Evolutionary conservation across 2,888 invertebrate species (phyloP), one percentile per base, ranked within the genome.

Genomic region (Athetis lepigone): DNA sequence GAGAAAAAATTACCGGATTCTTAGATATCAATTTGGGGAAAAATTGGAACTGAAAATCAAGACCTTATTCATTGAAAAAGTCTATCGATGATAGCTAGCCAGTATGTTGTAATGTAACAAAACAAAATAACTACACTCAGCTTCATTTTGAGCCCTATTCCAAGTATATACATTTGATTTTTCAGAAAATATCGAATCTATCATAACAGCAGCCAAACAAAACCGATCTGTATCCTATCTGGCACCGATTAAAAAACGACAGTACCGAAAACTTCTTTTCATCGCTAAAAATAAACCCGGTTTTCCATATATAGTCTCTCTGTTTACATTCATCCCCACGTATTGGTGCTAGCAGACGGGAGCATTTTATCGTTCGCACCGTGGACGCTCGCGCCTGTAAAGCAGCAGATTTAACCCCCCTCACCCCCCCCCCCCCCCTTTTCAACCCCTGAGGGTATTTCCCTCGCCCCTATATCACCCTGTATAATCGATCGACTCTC

Each of bases 401-500:
- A 86, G 80, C 82, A 81, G 75, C 81, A 85, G 82, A 82, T 84
- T 84, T 81, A 71, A 77, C 67, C 75, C 80, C 78, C 70, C 58
- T 71, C 37, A 37, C 52, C 64, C 70, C 62, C 78, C 66, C 46
- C 72, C 52, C 64, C 70, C 62, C 78, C 66, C 46, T 74, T 64
- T 66, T 73, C 64, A 63, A 66, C 62, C 63, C 79, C 77, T 50
- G 55, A 74, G 81, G 80, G 82, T 77, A 78, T 80, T 82, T 82
- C 52, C 81, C 79, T 74, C 83, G 65, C 77, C 85, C 77, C 79
- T 82, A 71, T 80, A 79, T 78, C 84, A 73, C 84, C 80, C 86
- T 70, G 81, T 81, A 79, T 83, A 87, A 90, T 90, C 90, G 90
- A 89, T 90, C 87, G 87, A 75, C 80, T 84, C 84, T 81, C 80